Evolutionary conservation across 2,797 vertebrate genomes (phyloP).

Genomic region (Propithecus deckenii): DNA sequence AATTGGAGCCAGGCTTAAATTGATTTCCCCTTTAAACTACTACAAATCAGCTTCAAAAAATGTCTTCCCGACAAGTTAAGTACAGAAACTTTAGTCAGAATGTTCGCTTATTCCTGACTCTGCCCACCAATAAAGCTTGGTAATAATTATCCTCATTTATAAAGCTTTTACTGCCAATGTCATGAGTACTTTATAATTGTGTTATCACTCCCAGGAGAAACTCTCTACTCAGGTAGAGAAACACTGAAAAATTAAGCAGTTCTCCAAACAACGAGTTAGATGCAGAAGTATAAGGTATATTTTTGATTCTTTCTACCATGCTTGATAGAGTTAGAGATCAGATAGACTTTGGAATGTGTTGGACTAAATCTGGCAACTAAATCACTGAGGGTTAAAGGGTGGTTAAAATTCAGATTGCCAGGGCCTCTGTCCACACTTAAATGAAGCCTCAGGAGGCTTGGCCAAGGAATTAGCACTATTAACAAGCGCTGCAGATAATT

Average conservation of each 20-base stretch:
- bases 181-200: not conserved
- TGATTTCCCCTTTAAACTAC: not conserved
- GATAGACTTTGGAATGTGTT: not conserved
- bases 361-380: not conserved
- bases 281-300: not conserved
- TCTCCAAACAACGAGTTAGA: not conserved
- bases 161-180: not conserved
- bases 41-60: not conserved
- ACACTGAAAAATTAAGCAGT: not conserved
- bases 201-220: constrained; percentile 1
- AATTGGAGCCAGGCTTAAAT: not conserved
- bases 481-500: not conserved
- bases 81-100: not conserved
- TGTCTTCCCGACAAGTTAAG: not conserved
- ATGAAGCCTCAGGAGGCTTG: not conserved
- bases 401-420: not conserved
- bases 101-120: not conserved
- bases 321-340: not conserved
- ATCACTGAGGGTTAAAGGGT: not conserved
- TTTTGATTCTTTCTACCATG: not conserved
- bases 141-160: constrained; percentile 1
- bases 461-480: not conserved
- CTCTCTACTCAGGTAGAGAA: not conserved
- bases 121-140: not conserved
- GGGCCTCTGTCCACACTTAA: not conserved